phyloP scores from a whole-genome alignment of 2,113 vertebrate genomes.

The Centropus unirufus region DNA sequence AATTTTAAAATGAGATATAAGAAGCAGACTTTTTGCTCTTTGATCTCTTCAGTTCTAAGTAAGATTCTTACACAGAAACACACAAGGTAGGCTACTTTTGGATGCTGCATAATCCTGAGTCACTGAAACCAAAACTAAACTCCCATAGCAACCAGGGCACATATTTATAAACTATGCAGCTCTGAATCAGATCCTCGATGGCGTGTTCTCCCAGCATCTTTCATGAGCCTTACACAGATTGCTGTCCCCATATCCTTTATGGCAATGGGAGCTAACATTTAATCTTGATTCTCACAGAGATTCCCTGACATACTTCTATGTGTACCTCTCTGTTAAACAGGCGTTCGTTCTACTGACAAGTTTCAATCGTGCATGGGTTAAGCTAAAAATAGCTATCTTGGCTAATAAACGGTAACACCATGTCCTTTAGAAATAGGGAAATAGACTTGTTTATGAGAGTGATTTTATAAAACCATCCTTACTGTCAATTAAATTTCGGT shows the following conservation, averaged over 20 bases:
- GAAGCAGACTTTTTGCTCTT: background rate
- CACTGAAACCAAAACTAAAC: conserved; percentile 29
- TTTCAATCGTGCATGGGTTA: background rate
- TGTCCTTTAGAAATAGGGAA: conserved; percentile 24
- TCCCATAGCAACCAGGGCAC: conserved; percentile 61
- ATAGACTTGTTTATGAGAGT: conserved; percentile 1
- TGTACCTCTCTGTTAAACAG: conserved; percentile 27
- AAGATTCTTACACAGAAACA: background rate
- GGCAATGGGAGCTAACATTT: conserved; percentile 3
- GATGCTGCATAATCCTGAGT: conserved; percentile 63
- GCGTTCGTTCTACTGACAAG: background rate
- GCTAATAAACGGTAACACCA: background rate
- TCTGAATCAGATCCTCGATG: conserved; percentile 8
- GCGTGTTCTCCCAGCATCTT: background rate
- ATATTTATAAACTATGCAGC: background rate
- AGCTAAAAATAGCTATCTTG: conserved; percentile 36
- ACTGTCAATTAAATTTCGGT: background rate
- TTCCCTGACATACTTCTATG: background rate
- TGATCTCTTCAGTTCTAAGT: background rate
- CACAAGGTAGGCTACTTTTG: background rate
- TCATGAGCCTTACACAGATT: background rate
- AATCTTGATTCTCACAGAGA: background rate
- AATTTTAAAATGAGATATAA: background rate
- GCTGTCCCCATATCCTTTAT: background rate
- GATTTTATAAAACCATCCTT: background rate